Base-by-base conservation (phyloP, 2,797 vertebrate species). In the Tangara arthus region DNA sequence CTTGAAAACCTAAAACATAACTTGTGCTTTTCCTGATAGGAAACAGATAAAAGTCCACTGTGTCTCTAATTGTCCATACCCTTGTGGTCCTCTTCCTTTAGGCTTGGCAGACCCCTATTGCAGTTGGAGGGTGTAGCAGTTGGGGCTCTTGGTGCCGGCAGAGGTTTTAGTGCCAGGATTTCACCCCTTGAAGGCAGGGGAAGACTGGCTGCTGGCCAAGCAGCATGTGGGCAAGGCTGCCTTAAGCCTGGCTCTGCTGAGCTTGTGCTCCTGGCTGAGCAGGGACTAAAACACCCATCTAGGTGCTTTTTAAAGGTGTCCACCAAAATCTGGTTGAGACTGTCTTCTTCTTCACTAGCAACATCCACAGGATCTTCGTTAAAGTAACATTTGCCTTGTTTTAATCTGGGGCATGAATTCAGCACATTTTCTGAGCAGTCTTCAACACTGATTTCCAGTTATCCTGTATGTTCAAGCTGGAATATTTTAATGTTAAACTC, bases 1-100 rank as follows among this genome's bases (percentile, higher is more conserved):
- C 84, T 91, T 63, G 79, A 87, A 93, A 95, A 94, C 49, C 55
- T 64, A 79, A 94, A 96, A 79, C 82, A 94, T 89, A n/a, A 71
- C 26, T 95, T 93, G n/a, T 1, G 27, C 66, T 94, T 95, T 78
- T 95, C 44, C 66, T 94, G 89, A 94, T 95, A 87, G 42, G 86
- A 95, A 94, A 82, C 77, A 88, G 87, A 94, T 84, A 87, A n/a
- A 89, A 90, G 41, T 63, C 65, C 5, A 1, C 50, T 0, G 4
- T 28, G 44, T 81, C 42, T 73, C 20, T 69, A 61, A 53, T 73
- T 22, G 2, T 82, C 81, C 3, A 3, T 85, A 52, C 47, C 63
- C 44, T 85, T 8, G 6, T 5, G 21, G 12, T 77, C 2, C 1
- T 73, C 85, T 71, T 87, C 47, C 32, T 82, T 23, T 30, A 32